Percentiles rank a stretch among this genome's conserved stretches.
Evolutionary conservation across 2,113 vertebrate species (phyloP).

Genomic region (Puntigrus tetrazona): DNA sequence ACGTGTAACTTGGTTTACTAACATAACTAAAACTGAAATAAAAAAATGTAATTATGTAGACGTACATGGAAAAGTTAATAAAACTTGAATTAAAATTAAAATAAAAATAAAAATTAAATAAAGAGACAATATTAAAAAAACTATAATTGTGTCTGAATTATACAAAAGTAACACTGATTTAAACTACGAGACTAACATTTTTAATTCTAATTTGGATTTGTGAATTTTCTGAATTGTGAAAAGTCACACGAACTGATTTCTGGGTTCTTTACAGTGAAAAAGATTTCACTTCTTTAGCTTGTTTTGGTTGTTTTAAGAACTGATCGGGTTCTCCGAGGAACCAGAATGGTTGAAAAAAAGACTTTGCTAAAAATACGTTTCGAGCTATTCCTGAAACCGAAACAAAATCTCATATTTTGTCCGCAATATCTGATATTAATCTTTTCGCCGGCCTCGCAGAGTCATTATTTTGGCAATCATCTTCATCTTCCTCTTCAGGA

Average conservation of each 20-base stretch:
- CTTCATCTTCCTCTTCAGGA: constrained; percentile 32
- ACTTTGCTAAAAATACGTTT: not conserved
- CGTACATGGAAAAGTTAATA: too few species aligned
- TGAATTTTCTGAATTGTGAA: not conserved
- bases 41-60: too few species aligned
- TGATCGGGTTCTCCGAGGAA: too few species aligned
- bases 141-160: not conserved
- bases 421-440: constrained; percentile 6
- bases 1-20: too few species aligned
- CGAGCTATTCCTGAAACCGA: not conserved
- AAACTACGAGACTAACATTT: not conserved
- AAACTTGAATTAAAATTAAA: too few species aligned
- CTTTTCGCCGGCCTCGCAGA: not conserved
- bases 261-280: too few species aligned
- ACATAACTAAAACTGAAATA: not conserved
- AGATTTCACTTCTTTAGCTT: too few species aligned
- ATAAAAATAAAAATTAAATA: not conserved
- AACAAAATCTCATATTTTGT: constrained; percentile 22
- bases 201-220: not conserved
- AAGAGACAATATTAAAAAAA: too few species aligned
- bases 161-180: not conserved
- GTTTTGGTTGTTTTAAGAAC: too few species aligned
- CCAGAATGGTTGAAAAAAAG: not conserved
- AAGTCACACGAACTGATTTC: not conserved
- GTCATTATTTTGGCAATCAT: constrained; percentile 23